Evolutionary conservation across 2,113 vertebrate species (phyloP).

Genomic region (Reinhardtius hippoglossoides): DNA sequence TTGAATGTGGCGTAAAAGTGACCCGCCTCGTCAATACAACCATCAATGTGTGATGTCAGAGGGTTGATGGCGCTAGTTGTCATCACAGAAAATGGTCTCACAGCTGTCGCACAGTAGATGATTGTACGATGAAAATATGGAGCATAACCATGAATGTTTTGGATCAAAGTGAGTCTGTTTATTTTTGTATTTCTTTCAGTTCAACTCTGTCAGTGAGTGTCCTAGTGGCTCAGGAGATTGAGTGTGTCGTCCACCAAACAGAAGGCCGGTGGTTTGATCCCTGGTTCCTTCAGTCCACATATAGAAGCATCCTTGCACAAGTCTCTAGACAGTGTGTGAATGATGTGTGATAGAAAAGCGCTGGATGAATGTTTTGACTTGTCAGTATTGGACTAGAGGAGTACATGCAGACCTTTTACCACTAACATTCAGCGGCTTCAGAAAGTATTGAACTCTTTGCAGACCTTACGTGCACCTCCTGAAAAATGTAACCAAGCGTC

Average conservation of each 20-base stretch:
- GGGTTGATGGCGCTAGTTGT: not conserved
- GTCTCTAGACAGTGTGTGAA: too few species aligned
- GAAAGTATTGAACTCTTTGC: too few species aligned
- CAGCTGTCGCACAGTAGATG: not conserved
- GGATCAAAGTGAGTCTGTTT: not conserved
- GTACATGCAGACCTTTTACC: too few species aligned
- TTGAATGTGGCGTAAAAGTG: conserved; percentile 46
- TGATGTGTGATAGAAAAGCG: too few species aligned
- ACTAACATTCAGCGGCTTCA: too few species aligned
- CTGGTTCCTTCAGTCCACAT: too few species aligned
- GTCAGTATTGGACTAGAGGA: too few species aligned
- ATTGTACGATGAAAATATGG: not conserved
- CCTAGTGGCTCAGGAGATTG: not conserved
- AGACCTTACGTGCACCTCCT: too few species aligned
- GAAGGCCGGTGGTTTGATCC: too few species aligned
- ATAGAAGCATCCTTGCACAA: too few species aligned
- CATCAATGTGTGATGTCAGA: conserved; percentile 27
- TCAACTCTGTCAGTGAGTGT: not conserved
- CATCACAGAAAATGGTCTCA: not conserved
- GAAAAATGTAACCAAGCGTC: too few species aligned
- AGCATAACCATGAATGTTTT: not conserved
- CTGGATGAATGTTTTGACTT: too few species aligned
- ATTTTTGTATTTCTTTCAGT: not conserved
- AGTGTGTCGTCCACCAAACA: not conserved
- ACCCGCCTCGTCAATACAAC: conserved; percentile 41